Evolutionary conservation across 35 echinoderm and acorn worm genomes (phyloP).

Genomic region (Lytechinus pictus): DNA sequence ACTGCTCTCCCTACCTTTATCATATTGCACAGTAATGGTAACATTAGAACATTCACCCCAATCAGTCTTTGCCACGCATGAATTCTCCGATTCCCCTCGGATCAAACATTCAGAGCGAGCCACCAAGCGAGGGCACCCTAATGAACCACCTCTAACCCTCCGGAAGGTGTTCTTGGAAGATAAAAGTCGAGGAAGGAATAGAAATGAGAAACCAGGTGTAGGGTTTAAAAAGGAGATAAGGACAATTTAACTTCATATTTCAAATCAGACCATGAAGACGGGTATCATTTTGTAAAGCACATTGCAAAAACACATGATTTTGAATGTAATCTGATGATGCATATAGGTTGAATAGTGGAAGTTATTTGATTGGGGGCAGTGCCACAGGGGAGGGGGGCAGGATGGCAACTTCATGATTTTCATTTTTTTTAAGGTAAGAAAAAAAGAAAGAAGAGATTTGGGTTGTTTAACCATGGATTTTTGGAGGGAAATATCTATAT

Average conservation of each 20-base stretch:
- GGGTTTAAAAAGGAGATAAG: neutral
- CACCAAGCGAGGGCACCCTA: neutral
- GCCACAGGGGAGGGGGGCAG: too few species aligned
- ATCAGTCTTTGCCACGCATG: neutral
- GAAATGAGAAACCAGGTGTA: neutral
- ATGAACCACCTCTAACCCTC: neutral
- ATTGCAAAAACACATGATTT: neutral
- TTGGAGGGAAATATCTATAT: too few species aligned
- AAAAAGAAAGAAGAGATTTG: too few species aligned
- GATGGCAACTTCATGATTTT: too few species aligned
- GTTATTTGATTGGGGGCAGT: too few species aligned
- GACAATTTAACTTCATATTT: neutral
- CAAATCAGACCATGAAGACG: neutral
- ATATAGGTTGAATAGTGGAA: too few species aligned
- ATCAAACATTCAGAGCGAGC: neutral
- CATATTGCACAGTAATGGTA: neutral
- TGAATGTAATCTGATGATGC: neutral
- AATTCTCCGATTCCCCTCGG: neutral
- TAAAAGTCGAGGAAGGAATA: neutral
- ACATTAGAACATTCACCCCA: constrained; percentile 18
- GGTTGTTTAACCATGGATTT: too few species aligned
- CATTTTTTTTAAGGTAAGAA: too few species aligned
- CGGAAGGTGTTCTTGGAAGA: neutral
- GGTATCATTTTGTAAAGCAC: neutral
- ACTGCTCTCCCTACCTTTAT: neutral